Conservation (phyloP, 2,888 invertebrate species). For the Orchesellides sinensis region DNA sequence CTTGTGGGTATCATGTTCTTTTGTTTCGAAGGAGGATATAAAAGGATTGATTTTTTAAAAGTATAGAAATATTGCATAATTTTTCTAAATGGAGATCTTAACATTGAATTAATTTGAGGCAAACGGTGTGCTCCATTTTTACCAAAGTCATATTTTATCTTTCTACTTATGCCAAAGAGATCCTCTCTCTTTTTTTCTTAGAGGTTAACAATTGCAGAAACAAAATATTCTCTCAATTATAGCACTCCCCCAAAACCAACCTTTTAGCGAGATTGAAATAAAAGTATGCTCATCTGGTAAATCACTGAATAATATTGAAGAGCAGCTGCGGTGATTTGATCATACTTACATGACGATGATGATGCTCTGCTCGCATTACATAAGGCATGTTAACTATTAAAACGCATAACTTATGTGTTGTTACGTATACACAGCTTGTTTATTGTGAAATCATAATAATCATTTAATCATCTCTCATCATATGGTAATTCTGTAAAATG, state of each 20-base stretch:
- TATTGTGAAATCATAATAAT: not conserved
- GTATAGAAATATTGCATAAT: not conserved
- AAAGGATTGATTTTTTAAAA: conserved; percentile 7
- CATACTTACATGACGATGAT: not conserved
- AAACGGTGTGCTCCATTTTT: not conserved
- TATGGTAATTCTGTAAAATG: not conserved
- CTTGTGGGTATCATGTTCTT: not conserved
- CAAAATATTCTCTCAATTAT: too few species aligned
- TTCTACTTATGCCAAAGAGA: not conserved
- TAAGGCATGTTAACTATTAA: not conserved
- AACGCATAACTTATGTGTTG: not conserved
- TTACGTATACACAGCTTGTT: too few species aligned
- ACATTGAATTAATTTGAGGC: conserved; percentile 41
- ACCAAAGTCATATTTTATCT: not conserved
- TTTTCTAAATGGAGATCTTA: conserved; percentile 52
- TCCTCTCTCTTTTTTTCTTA: conserved; percentile 25
- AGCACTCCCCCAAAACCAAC: not conserved
- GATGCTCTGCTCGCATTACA: not conserved
- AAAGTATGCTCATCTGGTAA: not conserved
- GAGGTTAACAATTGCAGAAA: too few species aligned
- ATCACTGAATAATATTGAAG: not conserved
- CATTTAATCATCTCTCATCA: not conserved
- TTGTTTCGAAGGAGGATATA: not conserved
- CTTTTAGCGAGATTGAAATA: not conserved
- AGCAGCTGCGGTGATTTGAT: not conserved